Conservation (phyloP, 2,888 invertebrate genomes). For the Melanchra persicariae region DNA sequence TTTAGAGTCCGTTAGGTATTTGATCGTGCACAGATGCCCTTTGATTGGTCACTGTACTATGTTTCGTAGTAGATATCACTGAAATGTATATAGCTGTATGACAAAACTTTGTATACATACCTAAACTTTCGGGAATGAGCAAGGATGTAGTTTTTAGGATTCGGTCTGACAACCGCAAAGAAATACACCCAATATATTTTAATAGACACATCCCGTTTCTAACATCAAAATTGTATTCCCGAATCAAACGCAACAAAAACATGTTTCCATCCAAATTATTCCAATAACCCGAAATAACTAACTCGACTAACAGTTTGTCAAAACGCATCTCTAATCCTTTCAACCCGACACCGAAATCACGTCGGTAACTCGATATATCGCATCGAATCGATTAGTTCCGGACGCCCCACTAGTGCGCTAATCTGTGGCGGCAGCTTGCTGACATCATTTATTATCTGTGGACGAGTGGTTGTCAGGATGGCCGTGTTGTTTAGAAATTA, state of each 20-base stretch:
- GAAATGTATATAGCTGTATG: too few relatives aligned
- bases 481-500: constrained; percentile 57
- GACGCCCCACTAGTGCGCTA: constrained; percentile 71
- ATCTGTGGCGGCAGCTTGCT: constrained; percentile 64
- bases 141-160: too few relatives aligned
- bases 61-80: too few relatives aligned
- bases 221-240: not conserved
- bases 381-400: constrained; percentile 73
- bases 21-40: too few relatives aligned
- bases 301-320: constrained; percentile 47
- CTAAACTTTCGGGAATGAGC: too few relatives aligned
- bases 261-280: constrained; percentile 28
- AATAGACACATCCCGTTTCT: not conserved
- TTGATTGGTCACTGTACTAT: too few relatives aligned
- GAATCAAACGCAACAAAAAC: not conserved
- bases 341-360: constrained; percentile 69
- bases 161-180: too few relatives aligned
- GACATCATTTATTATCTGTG: constrained; percentile 70
- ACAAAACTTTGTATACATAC: too few relatives aligned
- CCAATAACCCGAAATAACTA: constrained; percentile 33
- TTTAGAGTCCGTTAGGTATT: too few relatives aligned
- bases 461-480: constrained; percentile 57
- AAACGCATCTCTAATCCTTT: constrained; percentile 60
- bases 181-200: too few relatives aligned
- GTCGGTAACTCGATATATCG: constrained; percentile 67